Base-by-base conservation (phyloP, 2,888 invertebrate genomes). In the Steinernema hermaphroditum region DNA sequence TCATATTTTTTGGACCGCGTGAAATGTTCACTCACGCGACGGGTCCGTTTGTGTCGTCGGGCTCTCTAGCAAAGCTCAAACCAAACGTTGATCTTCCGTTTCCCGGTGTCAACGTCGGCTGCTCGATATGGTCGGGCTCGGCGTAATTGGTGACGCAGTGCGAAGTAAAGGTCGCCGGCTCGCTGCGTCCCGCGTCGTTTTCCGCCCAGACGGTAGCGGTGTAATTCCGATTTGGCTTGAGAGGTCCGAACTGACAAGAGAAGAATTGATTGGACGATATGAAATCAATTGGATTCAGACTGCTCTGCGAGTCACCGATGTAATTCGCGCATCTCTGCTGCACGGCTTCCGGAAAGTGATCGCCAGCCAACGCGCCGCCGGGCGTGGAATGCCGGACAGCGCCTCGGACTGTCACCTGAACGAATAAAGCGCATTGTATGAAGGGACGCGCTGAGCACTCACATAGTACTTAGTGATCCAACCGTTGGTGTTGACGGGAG, bases 141-240 rank as follows among this genome's bases (percentile, higher is more conserved):
- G 83, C 84, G 70, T 76, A 86, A 46, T 84, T 82, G 34, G 82
- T 84, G 24, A 82, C 71, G 73, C 85, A 85, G 19, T 81, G 77
- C 70, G 80, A 75, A 27, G 77, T 72, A 72, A 82, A 83, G 16
- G 76, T 49, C 6, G 78, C 77, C 24, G 82, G 74, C 34, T 68
- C 72, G 16, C 81, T 81, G 68, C 75, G 50, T 6, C 86, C 86
- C 0, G 85, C 86, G 0, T 72, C 77, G 71, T 85, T 85, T 72
- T 84, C 83, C 16, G 85, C 85, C 86, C 86, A 86, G 14, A 85
- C 78, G 1, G 80, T 80, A 19, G 85, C 85, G 14, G 83, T 73
- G 70, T 85, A 85, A 74, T 85, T 86, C 8, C 85, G 80, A 75
- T 85, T 85, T n/a, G 85, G 86, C 82, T 84, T 72, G 62, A 27